Evolutionary conservation across 2,113 vertebrate genomes (phyloP).

Genomic region (Phasianus colchicus): DNA sequence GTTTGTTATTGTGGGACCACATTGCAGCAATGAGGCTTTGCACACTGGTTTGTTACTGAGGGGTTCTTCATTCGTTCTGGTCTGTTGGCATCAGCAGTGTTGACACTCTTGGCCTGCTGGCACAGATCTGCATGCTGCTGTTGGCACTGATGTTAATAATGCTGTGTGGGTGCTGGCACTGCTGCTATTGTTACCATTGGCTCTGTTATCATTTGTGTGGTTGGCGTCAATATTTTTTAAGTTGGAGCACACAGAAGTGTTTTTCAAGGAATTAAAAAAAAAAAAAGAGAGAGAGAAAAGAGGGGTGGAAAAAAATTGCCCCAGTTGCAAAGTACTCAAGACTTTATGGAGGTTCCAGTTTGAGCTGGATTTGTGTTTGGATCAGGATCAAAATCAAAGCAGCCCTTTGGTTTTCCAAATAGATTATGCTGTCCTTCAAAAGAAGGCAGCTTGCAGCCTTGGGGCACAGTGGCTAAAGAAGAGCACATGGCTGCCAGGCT

Average conservation of each 20-base stretch:
- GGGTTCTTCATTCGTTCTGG: background rate
- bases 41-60: background rate
- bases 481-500: background rate
- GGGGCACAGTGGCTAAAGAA: background rate
- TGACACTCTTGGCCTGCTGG: background rate
- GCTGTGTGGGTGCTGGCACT: background rate
- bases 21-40: background rate
- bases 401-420: background rate
- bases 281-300: background rate
- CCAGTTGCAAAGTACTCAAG: background rate
- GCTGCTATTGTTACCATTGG: background rate
- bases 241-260: background rate
- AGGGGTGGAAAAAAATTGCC: background rate
- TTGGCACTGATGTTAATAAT: background rate
- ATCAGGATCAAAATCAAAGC: background rate
- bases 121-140: background rate
- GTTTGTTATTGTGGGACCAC: background rate
- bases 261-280: background rate
- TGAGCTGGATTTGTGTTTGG: background rate
- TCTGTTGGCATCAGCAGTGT: background rate
- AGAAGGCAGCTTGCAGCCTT: background rate
- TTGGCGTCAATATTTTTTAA: background rate
- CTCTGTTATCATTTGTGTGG: background rate
- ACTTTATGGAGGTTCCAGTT: background rate
- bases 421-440: rapidly evolving